Conservation (phyloP, 2,113 vertebrate species). For the Callopanchax toddi region DNA sequence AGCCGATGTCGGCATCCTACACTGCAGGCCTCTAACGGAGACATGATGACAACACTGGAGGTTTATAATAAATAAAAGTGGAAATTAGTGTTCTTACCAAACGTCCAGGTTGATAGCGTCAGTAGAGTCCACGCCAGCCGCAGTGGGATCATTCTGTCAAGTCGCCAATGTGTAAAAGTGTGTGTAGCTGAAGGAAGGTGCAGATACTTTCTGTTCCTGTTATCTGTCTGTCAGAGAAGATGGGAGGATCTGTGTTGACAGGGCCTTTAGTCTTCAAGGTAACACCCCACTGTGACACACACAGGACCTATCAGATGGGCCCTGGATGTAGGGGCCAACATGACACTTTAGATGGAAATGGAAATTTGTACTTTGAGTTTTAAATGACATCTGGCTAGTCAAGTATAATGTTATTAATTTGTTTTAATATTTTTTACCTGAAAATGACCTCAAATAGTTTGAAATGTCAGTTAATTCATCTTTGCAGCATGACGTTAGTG, state of each 20-base stretch:
- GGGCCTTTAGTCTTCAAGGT: slow-evolving; percentile 41
- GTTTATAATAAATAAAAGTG: background rate
- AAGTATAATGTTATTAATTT: too few species aligned
- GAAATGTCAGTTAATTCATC: too few species aligned
- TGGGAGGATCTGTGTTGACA: slow-evolving; percentile 68
- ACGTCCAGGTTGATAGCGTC: slow-evolving; percentile 31
- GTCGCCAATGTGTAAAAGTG: background rate
- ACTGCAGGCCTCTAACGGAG: background rate
- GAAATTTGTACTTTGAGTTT: background rate
- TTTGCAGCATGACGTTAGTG: too few species aligned
- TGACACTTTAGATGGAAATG: background rate
- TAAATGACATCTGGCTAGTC: background rate
- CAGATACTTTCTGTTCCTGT: slow-evolving; percentile 63
- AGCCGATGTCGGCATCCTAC: background rate
- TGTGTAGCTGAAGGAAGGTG: slow-evolving; percentile 19
- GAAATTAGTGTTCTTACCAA: slow-evolving; percentile 57
- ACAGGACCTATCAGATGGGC: slow-evolving; percentile 61
- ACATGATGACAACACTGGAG: background rate
- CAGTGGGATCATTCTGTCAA: slow-evolving; percentile 51
- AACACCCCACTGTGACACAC: slow-evolving; percentile 59
- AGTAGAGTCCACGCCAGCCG: slow-evolving; percentile 48
- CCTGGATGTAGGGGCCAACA: background rate
- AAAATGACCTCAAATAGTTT: background rate
- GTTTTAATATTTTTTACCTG: background rate
- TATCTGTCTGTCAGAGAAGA: slow-evolving; percentile 60